Evolutionary conservation across 2,888 invertebrate genomes (phyloP).

Genomic region (Hanleya hanleyi): DNA sequence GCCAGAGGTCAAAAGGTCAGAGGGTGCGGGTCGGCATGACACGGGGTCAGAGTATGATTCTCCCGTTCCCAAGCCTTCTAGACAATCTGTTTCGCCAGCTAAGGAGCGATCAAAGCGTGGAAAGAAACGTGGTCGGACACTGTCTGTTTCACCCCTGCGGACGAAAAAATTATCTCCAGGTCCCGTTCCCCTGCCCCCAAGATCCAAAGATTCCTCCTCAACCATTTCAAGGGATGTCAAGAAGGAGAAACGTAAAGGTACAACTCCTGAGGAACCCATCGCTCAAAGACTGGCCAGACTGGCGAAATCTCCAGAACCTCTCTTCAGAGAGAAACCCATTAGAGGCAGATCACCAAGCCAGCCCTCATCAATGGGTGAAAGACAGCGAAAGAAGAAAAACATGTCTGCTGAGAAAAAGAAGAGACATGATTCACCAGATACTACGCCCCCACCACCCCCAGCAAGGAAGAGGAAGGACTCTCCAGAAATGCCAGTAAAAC

Average conservation of each 20-base stretch:
- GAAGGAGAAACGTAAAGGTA: neutral
- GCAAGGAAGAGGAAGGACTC: neutral
- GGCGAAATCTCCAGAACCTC: neutral
- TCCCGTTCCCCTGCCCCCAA: no score
- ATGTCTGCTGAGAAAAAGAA: neutral
- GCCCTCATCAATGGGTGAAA: neutral
- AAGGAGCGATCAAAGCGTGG: neutral
- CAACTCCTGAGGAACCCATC: neutral
- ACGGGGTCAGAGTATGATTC: neutral
- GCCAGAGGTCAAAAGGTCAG: neutral
- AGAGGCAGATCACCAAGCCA: neutral
- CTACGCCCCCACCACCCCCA: neutral
- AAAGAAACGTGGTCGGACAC: neutral
- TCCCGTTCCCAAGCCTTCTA: neutral
- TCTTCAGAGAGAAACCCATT: neutral
- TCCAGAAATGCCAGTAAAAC: neutral
- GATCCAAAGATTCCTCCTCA: neutral
- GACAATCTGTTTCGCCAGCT: neutral
- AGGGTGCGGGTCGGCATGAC: neutral
- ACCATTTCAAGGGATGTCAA: neutral
- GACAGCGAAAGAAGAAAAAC: neutral
- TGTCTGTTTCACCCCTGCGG: slow-evolving; percentile 1
- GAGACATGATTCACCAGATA: neutral
- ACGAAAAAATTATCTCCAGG: neutral
- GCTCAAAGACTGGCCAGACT: no score